Evolutionary conservation across 2,888 invertebrate species (phyloP).

Genomic region (Oscheius sp.): DNA sequence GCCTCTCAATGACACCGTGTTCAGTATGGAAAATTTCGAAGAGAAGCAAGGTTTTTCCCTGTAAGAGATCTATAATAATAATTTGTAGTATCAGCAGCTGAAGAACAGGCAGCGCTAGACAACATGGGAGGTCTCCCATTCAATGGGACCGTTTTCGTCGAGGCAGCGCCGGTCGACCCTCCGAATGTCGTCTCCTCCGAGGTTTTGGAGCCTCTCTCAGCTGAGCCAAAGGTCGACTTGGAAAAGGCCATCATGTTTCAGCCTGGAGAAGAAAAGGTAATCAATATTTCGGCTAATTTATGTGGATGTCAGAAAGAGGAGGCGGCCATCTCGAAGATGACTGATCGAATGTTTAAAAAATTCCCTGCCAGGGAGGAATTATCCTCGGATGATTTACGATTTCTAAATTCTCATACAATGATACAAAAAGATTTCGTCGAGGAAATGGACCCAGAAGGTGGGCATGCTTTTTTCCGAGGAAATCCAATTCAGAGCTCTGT

Average conservation of each 20-base stretch:
- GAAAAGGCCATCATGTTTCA: too few species aligned
- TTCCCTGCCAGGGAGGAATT: slow-evolving; percentile 40
- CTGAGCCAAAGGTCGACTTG: background rate
- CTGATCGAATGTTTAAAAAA: slow-evolving; percentile 48
- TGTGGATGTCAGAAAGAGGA: slow-evolving; percentile 12
- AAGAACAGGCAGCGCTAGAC: slow-evolving; percentile 19
- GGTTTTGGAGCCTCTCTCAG: background rate
- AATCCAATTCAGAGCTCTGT: slow-evolving; percentile 41
- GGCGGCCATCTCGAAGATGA: slow-evolving; percentile 7
- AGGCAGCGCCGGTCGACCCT: background rate
- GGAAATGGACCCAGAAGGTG: slow-evolving; percentile 48
- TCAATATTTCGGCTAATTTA: background rate
- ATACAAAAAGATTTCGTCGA: slow-evolving; percentile 52
- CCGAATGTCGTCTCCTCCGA: background rate
- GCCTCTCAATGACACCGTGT: slow-evolving; percentile 18
- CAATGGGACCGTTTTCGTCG: background rate
- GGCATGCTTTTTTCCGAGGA: background rate
- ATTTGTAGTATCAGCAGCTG: slow-evolving; percentile 6
- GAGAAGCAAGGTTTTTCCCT: slow-evolving; percentile 10
- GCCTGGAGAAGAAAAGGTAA: too few species aligned
- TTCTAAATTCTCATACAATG: slow-evolving; percentile 49
- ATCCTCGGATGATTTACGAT: slow-evolving; percentile 43
- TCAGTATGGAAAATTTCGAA: slow-evolving; percentile 18
- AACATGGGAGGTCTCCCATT: slow-evolving; percentile 35
- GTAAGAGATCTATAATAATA: background rate